Evolutionary conservation across 2,797 vertebrate species (phyloP).

Genomic region (Acrossocheilus wenchowensis): DNA sequence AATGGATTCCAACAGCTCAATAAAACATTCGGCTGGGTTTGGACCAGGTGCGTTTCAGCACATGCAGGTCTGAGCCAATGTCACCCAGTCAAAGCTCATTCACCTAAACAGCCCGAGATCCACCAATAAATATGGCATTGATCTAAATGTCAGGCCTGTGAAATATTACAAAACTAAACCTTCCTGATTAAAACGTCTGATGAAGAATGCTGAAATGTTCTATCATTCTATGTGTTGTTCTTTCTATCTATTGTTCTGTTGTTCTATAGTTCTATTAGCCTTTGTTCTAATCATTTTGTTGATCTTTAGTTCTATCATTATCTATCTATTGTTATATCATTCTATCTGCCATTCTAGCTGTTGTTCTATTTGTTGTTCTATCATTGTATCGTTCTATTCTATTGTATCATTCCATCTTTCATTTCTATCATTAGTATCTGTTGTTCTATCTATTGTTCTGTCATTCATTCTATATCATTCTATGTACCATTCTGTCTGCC

Average conservation of each 20-base stretch:
- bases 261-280: neutral
- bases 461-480: too few relatives aligned
- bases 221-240: neutral
- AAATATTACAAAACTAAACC: slow-evolving; percentile 27
- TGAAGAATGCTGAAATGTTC: neutral
- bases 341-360: too few relatives aligned
- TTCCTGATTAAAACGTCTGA: slow-evolving; percentile 35
- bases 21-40: slow-evolving; percentile 60
- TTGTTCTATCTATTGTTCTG: too few relatives aligned
- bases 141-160: slow-evolving; percentile 43
- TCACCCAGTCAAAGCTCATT: slow-evolving; percentile 55
- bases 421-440: neutral
- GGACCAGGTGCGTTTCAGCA: slow-evolving; percentile 45
- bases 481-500: too few relatives aligned
- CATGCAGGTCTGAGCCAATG: slow-evolving; percentile 46
- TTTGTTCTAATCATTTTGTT: neutral
- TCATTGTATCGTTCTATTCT: too few relatives aligned
- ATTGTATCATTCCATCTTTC: neutral
- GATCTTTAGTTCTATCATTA: neutral
- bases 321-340: neutral
- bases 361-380: neutral
- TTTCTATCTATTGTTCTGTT: neutral
- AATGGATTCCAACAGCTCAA: slow-evolving; percentile 63
- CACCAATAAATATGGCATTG: slow-evolving; percentile 31
- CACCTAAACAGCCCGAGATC: slow-evolving; percentile 47